These are phyloP conservation scores for Podarcis lilfordi DNA, from an alignment of 2,797 vertebrate genomes.

Conservation along the genomic window DNA sequence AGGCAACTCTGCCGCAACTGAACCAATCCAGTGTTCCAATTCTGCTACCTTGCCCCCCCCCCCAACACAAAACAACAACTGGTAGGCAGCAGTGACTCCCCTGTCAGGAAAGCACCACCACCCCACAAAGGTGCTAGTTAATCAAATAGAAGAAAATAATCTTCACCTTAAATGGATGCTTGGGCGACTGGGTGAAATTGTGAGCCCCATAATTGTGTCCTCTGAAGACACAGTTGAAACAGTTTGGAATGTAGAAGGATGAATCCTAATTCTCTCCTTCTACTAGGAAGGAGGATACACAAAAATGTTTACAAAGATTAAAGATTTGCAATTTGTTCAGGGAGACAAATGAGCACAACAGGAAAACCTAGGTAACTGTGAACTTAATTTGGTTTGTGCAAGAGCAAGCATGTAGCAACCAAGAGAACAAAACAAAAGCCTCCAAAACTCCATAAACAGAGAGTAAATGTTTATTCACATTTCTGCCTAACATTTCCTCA, in stretches of 20 bases:
- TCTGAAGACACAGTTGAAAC: background rate
- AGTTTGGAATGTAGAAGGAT: background rate
- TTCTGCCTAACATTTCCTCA: background rate
- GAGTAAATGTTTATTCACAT: background rate
- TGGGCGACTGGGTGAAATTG: background rate
- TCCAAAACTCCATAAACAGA: background rate
- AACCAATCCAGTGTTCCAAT: too few relatives aligned
- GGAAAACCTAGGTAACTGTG: background rate
- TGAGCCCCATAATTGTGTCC: background rate
- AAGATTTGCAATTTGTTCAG: background rate
- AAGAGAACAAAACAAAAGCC: too few relatives aligned
- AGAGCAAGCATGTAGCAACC: background rate
- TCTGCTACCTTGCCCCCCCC: too few relatives aligned
- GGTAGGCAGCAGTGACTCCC: background rate
- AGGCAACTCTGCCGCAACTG: too few relatives aligned
- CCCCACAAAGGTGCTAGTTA: background rate
- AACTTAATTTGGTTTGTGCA: background rate
- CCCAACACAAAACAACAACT: too few relatives aligned
- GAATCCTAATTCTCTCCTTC: background rate
- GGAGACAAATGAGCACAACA: background rate
- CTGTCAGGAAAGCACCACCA: background rate
- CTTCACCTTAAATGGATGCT: background rate
- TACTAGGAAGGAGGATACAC: background rate
- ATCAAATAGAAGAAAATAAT: background rate
- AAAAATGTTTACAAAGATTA: background rate